Base-by-base conservation (phyloP, 2,797 vertebrate species). In the Arctocebus calabarensis region DNA sequence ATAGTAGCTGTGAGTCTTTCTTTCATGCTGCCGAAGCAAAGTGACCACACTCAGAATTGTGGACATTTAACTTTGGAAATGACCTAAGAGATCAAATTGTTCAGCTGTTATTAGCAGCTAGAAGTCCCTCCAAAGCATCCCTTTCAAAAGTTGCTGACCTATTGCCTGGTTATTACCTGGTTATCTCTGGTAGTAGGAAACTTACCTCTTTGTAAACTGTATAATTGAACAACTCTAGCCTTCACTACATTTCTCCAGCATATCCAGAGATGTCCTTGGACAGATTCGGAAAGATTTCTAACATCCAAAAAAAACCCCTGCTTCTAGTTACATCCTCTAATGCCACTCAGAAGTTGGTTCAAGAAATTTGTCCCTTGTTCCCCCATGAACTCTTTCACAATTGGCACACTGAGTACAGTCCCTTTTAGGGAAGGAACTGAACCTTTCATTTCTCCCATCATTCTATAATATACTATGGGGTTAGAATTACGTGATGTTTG, bases 1-100 rank as follows among this genome's bases (percentile, higher is more conserved):
- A 57, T 45, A 40, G 16, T 34, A 73, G 17, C 25, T 59, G 13
- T 73, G 86, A 25, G 22, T 91, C 32, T 95, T 78, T 27, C 57
- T 48, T 23, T 88, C 25, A 16, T 78, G 13, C 23, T 79, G 43
- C 12, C 43, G 89, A 94, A 93, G 48, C 1, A 37, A 94, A 94
- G 27, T 48, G 27, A 52, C 17, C 66, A 95, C 66, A 40, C 43
- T 92, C 48, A 81, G 43, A 86, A 95, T 64, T 59, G 48, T n/a
- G 20, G 40, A 43, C 84, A 45, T 75, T 82, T 17, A 37, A 4
- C 37, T 82, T 81, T 73, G 27, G 59, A 89, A 92, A 97, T 92
- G 55, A 82, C 19, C 29, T 70, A 77, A 88, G 27, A 83, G 37
- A 66, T 74, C 40, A 89, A 86, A 79, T 23, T 27, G 1, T 40